Percentiles rank a stretch among this genome's conserved stretches.
These are phyloP conservation scores for Dynastes hyllus DNA, from an alignment of 2,888 invertebrate genomes.

Conservation along the genomic window DNA sequence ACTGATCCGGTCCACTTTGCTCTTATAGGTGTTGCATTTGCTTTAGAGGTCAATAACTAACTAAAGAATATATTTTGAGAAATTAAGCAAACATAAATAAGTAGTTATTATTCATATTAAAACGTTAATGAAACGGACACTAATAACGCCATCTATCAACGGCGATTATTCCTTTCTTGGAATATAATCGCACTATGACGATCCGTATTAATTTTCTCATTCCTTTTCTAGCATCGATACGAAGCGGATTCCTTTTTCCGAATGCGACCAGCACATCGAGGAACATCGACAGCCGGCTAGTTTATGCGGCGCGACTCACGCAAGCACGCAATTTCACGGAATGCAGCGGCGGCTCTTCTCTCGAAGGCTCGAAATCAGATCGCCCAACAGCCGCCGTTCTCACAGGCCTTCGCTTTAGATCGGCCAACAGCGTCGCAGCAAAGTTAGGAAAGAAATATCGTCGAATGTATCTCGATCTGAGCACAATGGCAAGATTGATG, in stretches of 20 bases:
- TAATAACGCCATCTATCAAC: neutral
- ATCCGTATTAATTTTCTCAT: conserved; percentile 10
- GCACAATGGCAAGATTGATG: conserved; percentile 46
- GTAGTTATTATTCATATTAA: neutral
- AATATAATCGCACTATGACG: conserved; percentile 4
- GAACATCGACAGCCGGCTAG: conserved; percentile 36
- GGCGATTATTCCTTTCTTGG: neutral
- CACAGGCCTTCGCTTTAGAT: conserved; percentile 12
- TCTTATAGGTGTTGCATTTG: too few species aligned
- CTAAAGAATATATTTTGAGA: too few species aligned
- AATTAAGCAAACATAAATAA: neutral
- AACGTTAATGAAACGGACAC: neutral
- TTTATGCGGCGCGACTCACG: conserved; percentile 35
- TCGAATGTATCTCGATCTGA: conserved; percentile 37
- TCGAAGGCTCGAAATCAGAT: conserved; percentile 31
- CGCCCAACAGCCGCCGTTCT: conserved; percentile 15
- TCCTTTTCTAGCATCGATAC: conserved; percentile 12
- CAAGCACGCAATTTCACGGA: conserved; percentile 34
- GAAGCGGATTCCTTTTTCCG: conserved; percentile 10
- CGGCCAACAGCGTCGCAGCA: neutral
- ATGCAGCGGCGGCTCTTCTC: conserved; percentile 39
- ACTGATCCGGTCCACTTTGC: too few species aligned
- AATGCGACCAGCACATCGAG: neutral
- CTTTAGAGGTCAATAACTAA: too few species aligned
- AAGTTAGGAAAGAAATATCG: conserved; percentile 31